Percentiles rank a stretch among this genome's conserved stretches.
phyloP scores from a whole-genome alignment of 2,797 vertebrate species.

The Sebastolobus altivelis region DNA sequence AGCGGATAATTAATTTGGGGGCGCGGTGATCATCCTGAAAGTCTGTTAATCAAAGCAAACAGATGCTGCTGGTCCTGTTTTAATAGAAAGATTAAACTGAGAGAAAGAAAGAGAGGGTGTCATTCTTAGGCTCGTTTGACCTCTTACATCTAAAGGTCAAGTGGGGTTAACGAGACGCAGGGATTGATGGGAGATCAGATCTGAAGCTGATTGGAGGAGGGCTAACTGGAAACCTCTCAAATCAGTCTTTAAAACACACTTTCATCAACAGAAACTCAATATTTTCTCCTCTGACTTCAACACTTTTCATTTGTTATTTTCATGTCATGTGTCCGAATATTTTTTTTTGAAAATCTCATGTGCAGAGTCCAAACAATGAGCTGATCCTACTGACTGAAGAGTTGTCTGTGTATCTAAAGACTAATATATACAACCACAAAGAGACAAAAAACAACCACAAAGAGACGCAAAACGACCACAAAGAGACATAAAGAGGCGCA shows the following conservation, averaged over 20 bases:
- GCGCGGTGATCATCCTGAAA: slow-evolving; percentile 32
- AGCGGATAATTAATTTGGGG: slow-evolving; percentile 60
- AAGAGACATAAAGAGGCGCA: neutral
- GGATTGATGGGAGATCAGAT: slow-evolving; percentile 6
- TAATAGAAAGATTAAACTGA: slow-evolving; percentile 55
- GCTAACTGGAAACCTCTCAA: too few relatives aligned
- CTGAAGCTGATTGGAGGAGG: slow-evolving; percentile 14
- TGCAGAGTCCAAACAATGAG: too few relatives aligned
- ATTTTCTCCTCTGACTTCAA: neutral
- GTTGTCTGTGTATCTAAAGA: too few relatives aligned
- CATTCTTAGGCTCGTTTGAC: slow-evolving; percentile 19
- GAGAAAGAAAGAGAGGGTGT: slow-evolving; percentile 13
- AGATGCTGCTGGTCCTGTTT: slow-evolving; percentile 54
- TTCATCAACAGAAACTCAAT: neutral
- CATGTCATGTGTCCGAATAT: too few relatives aligned
- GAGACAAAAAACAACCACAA: neutral
- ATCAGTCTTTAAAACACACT: neutral
- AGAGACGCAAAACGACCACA: neutral
- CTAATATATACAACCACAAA: neutral
- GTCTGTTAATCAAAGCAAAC: slow-evolving; percentile 72
- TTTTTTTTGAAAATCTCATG: too few relatives aligned
- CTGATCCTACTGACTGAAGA: neutral
- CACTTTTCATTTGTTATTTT: too few relatives aligned
- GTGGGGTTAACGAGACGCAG: slow-evolving; percentile 28
- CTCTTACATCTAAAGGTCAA: slow-evolving; percentile 26